Base-by-base conservation (phyloP, 2,888 invertebrate species). In the Beris chalybata region DNA sequence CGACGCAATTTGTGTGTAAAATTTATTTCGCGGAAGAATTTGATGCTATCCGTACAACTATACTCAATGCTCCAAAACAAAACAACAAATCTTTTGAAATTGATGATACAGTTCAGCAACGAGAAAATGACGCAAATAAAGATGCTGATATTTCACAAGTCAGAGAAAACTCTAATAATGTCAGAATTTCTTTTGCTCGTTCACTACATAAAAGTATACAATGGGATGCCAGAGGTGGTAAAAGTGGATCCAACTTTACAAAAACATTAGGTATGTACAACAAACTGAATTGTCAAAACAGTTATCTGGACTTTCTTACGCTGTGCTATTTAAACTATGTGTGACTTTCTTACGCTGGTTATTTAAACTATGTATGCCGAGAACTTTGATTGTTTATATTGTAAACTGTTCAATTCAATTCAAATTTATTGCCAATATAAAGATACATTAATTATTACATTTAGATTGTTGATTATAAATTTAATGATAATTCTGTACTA, bases 211-310 rank as follows among this genome's bases (percentile, higher is more conserved):
- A 90, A 70, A 95, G 95, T 76, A 86, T 91, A 45, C 90, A 89
- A 64, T 97, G 97, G 97, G 91, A 92, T 55, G 96, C 98, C 0
- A 85, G 91, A 71, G 99, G 98, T 4, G 99, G 99, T 43, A 99
- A 99, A 81, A 97, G 97, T 0, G 98, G 98, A 0, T 97, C 96
- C 6, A 88, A 91, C 43, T 99, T 99, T 83, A 92, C 93, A 76
- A 97, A 97, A 83, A 97, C 95, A 47, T 85, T 87, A 79, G 94
- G 91, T 89, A 76, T 68, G 64, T 53, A 31, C 38, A 52, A 58
- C 7, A 50, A 38, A 44, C 44, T 12, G 2, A 44, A 55, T 15
- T n/a, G 1, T 15, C 64, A 1, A 3, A 22, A 66, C 44, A 29
- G 22, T 22, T 22, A 22, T 22, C 22, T 2, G 3, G 22, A 22